These are phyloP conservation scores for Rhynchotus rufescens DNA, from an alignment of 2,797 vertebrate genomes.

Conservation along the genomic window DNA sequence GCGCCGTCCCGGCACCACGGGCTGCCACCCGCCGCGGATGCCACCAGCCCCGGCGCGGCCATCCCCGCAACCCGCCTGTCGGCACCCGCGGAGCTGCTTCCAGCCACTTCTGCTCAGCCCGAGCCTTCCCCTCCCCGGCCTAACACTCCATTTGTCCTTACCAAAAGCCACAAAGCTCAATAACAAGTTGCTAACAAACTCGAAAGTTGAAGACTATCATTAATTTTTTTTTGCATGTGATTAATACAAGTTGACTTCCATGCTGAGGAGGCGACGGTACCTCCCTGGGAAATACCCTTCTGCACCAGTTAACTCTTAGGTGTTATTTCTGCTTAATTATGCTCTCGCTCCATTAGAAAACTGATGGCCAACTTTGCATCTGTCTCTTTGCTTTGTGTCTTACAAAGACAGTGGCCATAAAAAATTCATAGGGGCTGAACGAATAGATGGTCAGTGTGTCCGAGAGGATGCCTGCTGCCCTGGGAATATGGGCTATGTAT, in stretches of 20 bases:
- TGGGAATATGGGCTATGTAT: background rate
- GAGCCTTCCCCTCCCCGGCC: slow-evolving; percentile 19
- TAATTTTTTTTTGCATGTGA: background rate
- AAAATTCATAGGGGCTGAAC: slow-evolving; percentile 48
- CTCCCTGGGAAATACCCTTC: slow-evolving; percentile 72
- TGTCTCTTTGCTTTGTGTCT: slow-evolving; percentile 55
- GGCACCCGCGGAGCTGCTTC: background rate
- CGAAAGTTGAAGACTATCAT: slow-evolving; percentile 29
- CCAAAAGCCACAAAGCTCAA: background rate
- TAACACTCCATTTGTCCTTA: slow-evolving; percentile 4
- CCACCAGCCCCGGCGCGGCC: background rate
- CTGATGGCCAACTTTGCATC: slow-evolving; percentile 53
- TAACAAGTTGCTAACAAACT: slow-evolving; percentile 11
- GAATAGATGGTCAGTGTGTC: slow-evolving; percentile 26
- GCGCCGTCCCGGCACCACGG: slow-evolving; percentile 14
- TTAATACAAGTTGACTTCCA: slow-evolving; percentile 58
- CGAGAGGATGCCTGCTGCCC: background rate
- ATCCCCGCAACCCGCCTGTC: slow-evolving; percentile 19
- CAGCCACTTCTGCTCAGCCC: background rate
- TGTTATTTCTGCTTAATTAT: slow-evolving; percentile 77
- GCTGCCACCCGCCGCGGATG: background rate
- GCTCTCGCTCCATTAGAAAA: slow-evolving; percentile 62
- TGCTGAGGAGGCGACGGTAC: background rate
- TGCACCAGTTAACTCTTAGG: slow-evolving; percentile 67
- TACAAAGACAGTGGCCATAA: slow-evolving; percentile 49